Base-by-base conservation (phyloP, 2,113 vertebrate species). In the Nicator chloris region DNA sequence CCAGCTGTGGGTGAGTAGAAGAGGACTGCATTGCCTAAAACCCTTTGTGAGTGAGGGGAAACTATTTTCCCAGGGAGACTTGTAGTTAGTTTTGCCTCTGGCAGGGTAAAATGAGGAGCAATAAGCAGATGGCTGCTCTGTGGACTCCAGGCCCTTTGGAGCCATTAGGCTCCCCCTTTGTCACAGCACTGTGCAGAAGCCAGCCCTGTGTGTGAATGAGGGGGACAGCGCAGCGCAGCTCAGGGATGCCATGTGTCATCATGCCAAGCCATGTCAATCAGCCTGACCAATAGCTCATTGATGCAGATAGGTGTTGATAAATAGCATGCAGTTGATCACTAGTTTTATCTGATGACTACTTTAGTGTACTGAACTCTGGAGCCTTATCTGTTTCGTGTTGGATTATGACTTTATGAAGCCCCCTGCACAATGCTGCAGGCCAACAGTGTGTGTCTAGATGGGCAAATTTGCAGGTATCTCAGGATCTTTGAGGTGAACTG, bases 201-300 rank as follows among this genome's bases (percentile, higher is more conserved):
- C 61, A 86, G 2, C 59, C n/a, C 20, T 33, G 14, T 2, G 10
- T 31, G 28, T 42, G 68, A 30, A 3, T 10, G 39, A 68, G 44
- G 8, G 56, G 57, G 33, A 30, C 28, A 50, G 35, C 56, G 7
- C 53, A 20, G 69, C 3, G 28, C 68, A 78, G n/a, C 47, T 75
- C 60, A 45, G 56, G 33, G 64, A 16, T 65, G 53, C 19, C 10
- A 6, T 5, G 1, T 37, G 15, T 24, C 49, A 11, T 5, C 7
- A 16, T 69, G 45, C 2, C 5, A 27, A 57, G 27, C 57, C 0
- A 0, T 51, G 59, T 15, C 72, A 23, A 19, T 11, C 44, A 81
- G 53, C 49, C 64, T 65, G 44, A 47, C 16, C 0, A 3, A 6
- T 21, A 56, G 9, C 35, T 63, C 64, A 3, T 5, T 1, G 2